Evolutionary conservation across 2,888 invertebrate genomes (phyloP).

Genomic region (Lomographa bimaculata): DNA sequence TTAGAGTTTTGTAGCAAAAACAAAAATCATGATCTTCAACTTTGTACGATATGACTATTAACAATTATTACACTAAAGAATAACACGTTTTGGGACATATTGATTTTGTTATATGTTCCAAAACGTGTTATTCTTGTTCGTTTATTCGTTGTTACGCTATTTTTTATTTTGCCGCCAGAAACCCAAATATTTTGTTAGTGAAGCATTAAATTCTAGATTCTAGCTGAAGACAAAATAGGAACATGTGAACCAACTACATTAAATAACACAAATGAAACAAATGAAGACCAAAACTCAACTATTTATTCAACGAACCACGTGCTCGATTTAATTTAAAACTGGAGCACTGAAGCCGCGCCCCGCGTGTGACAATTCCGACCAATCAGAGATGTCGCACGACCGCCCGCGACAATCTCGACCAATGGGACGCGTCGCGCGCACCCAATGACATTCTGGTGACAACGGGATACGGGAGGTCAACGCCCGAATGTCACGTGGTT

Average conservation of each 20-base stretch:
- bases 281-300: slow-evolving; percentile 7
- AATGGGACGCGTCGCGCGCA: slow-evolving; percentile 61
- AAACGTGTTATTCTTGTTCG: too few relatives aligned
- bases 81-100: too few relatives aligned
- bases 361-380: slow-evolving; percentile 67
- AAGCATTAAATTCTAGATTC: too few relatives aligned
- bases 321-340: slow-evolving; percentile 51
- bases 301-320: slow-evolving; percentile 24
- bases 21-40: too few relatives aligned
- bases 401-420: slow-evolving; percentile 72
- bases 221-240: not conserved
- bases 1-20: too few relatives aligned
- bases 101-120: too few relatives aligned
- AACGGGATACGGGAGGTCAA: slow-evolving; percentile 59
- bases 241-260: slow-evolving; percentile 11
- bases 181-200: too few relatives aligned
- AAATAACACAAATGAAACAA: too few relatives aligned
- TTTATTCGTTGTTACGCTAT: too few relatives aligned
- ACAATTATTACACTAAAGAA: too few relatives aligned
- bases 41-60: too few relatives aligned
- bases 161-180: too few relatives aligned
- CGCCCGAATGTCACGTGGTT: slow-evolving; percentile 62
- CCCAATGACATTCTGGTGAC: slow-evolving; percentile 80
- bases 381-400: slow-evolving; percentile 72
- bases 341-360: slow-evolving; percentile 57